Percentiles rank a stretch among this genome's conserved stretches.
These are phyloP conservation scores for Hippocampus guttulatus DNA, from an alignment of 2,113 vertebrate species.

Conservation along the genomic window DNA sequence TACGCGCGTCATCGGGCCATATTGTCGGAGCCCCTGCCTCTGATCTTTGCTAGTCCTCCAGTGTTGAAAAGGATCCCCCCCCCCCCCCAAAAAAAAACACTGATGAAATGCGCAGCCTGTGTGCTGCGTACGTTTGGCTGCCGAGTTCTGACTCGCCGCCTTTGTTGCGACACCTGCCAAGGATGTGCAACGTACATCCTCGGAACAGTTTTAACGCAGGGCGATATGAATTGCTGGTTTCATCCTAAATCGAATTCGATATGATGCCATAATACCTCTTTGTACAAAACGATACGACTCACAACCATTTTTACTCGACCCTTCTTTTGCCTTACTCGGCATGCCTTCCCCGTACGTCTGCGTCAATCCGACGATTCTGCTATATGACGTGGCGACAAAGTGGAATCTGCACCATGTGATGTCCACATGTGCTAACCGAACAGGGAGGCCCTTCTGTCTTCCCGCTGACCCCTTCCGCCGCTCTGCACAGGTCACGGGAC, in stretches of 20 bases:
- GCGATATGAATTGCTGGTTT: too few relatives aligned
- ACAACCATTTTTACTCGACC: too few relatives aligned
- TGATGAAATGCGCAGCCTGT: background rate
- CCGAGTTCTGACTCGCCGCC: slow-evolving; percentile 29
- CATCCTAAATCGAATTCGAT: too few relatives aligned
- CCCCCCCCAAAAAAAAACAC: background rate
- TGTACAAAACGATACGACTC: too few relatives aligned
- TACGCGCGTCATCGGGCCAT: background rate
- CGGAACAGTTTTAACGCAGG: too few relatives aligned
- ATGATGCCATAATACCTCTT: too few relatives aligned
- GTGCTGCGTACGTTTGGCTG: background rate
- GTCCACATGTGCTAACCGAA: slow-evolving; percentile 36
- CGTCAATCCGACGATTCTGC: slow-evolving; percentile 14
- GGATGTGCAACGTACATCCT: too few relatives aligned
- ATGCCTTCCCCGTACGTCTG: background rate
- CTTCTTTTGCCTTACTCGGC: too few relatives aligned
- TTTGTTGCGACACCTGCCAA: slow-evolving; percentile 26
- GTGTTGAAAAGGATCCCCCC: background rate
- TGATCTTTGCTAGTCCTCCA: background rate
- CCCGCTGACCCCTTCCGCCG: slow-evolving; percentile 39
- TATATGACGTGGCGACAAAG: slow-evolving; percentile 9
- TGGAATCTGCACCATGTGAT: slow-evolving; percentile 25
- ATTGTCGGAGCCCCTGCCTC: background rate
- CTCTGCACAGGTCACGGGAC: slow-evolving; percentile 33
- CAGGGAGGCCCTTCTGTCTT: slow-evolving; percentile 41